Evolutionary conservation across 1,140 invertebrate genomes (phyloP).

Genomic region (Platorchestia sp.): DNA sequence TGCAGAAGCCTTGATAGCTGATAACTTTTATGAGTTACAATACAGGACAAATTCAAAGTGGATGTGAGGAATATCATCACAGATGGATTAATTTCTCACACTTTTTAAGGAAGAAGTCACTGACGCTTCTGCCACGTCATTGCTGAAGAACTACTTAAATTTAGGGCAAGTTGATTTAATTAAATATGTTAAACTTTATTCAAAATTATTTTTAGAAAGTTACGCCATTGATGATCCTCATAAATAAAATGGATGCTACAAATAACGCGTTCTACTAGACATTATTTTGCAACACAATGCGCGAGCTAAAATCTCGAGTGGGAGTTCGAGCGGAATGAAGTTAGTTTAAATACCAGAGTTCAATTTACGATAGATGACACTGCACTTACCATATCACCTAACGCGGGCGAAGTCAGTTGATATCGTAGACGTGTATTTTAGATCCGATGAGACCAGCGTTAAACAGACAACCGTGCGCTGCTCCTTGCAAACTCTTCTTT

Average conservation of each 20-base stretch:
- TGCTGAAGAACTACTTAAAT: not conserved
- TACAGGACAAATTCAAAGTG: not conserved
- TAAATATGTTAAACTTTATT: not conserved
- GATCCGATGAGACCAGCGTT: not conserved
- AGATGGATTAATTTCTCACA: no score
- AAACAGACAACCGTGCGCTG: slow-evolving; percentile 14
- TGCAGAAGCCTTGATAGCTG: not conserved
- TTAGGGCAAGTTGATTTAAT: not conserved
- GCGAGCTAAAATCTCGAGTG: not conserved
- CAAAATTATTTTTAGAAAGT: not conserved
- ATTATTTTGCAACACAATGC: no score
- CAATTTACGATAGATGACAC: slow-evolving; percentile 1
- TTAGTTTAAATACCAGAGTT: not conserved
- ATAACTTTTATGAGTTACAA: not conserved
- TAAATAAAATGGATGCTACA: not conserved
- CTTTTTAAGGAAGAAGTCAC: no score
- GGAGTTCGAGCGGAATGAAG: not conserved
- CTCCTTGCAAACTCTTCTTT: slow-evolving; percentile 33
- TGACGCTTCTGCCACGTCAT: not conserved
- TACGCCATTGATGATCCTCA: not conserved
- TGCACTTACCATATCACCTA: not conserved
- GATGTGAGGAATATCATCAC: no score
- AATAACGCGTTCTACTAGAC: not conserved
- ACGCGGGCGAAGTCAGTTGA: not conserved
- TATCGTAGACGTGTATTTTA: not conserved